Base-by-base conservation (phyloP, 1,140 invertebrate species). In the Homarus americanus region DNA sequence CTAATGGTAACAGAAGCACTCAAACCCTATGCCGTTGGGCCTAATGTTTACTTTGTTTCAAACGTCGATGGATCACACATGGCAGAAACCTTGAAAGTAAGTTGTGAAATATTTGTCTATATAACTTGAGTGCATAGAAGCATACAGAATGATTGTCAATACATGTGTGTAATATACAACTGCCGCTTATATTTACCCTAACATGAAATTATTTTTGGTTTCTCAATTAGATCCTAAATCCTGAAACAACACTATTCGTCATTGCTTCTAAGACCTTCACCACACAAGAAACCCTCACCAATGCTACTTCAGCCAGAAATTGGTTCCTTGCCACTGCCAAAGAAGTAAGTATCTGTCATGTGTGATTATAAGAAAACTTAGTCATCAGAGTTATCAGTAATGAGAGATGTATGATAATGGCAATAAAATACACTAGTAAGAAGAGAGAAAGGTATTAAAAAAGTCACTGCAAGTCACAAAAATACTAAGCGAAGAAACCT, bases 231-330 rank as follows among this genome's bases (percentile, higher is more conserved):
- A 12, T 44, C 93, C 94, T 99, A 4, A 96, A 97, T 94, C 97
- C 98, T 2, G 98, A 99, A 94, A 99, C 98, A 0, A 97, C 97
- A 2, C 95, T 99, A 1, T 99, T 99, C 94, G 99, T 99, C 93
- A 98, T 99, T 94, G 99, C 99, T 15, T 99, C 98, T 1, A 99
- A 99, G 95, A 99, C 99, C 0, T 99, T 99, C 94, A 99, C 99
- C 12, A 99, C 99, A 4, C 99, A 99, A 94, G 99, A 99, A 95
- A 99, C 99, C 3, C 99, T 99, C 92, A 99, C 99, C 32, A 99
- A 99, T 95, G 99, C 99, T 7, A 97, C 96, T 7, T 99, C 99
- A 20, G 99, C 99, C 0, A 99, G 99, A 94, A 95, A 96, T 75
- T 99, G 99, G 99, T 97, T 99, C 93, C 94, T 99, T 72, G 95